A percentile compares a stretch with the other conserved stretches of the same genome.
Conservation (phyloP, 2,888 invertebrate species). For the Lamellibrachia columna region DNA sequence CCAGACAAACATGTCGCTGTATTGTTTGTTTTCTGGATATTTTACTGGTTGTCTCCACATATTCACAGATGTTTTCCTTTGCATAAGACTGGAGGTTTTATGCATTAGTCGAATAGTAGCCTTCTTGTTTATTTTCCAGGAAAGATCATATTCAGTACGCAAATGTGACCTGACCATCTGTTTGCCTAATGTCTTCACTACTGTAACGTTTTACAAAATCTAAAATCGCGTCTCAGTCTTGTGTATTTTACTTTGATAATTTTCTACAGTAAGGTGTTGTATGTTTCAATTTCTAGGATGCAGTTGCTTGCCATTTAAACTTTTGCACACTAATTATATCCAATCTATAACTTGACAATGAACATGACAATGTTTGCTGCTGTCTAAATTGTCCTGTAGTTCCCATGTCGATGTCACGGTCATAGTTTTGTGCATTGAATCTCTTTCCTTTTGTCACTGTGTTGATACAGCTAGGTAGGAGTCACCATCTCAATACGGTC, state of each 20-base stretch:
- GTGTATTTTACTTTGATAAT: constrained; percentile 1
- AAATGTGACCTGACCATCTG: constrained; percentile 1
- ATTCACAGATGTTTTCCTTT: not conserved
- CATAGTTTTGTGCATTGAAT: constrained; percentile 9
- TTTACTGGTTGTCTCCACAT: not conserved
- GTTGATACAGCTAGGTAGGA: constrained; percentile 9
- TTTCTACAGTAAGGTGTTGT: not conserved
- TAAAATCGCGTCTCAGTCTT: not conserved
- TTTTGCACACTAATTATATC: not conserved
- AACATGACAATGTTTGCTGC: not conserved
- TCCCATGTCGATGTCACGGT: not conserved
- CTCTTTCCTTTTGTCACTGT: constrained; percentile 12
- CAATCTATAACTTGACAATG: too few species aligned
- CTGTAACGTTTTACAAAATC: not conserved
- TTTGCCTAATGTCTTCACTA: not conserved
- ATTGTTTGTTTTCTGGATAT: constrained; percentile 2
- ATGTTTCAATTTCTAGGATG: not conserved
- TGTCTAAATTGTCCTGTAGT: not conserved
- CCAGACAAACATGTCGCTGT: not conserved
- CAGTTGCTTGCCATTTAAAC: not conserved
- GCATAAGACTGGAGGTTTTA: not conserved
- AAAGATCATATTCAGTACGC: constrained; percentile 12
- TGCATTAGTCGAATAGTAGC: not conserved
- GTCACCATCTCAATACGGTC: not conserved
- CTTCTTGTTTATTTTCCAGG: constrained; percentile 10